phyloP scores from a whole-genome alignment of 2,797 vertebrate species.

The Anisognathus igniventris region DNA sequence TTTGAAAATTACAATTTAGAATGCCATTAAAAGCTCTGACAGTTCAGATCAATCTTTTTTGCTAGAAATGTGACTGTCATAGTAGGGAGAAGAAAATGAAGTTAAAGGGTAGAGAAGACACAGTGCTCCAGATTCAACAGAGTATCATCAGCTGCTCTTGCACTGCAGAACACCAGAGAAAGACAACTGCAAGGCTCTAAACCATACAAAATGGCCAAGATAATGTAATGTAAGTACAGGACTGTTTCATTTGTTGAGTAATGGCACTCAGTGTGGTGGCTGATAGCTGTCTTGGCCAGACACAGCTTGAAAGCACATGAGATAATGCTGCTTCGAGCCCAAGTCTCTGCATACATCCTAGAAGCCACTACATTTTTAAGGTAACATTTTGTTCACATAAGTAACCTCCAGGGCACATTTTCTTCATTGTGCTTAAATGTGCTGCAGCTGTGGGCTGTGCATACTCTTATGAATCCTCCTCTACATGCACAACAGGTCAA shows the following conservation, averaged over 20 bases:
- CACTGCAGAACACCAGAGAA: background rate
- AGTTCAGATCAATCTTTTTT: background rate
- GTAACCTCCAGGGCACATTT: background rate
- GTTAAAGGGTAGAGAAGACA: background rate
- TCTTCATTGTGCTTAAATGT: background rate
- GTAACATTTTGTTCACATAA: background rate
- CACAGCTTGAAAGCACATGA: background rate
- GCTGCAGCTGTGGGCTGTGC: background rate
- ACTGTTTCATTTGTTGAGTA: background rate
- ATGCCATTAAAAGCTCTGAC: background rate
- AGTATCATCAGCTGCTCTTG: background rate
- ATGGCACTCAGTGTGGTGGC: background rate
- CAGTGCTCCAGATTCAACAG: background rate
- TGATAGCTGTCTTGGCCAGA: background rate
- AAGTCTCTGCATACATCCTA: background rate
- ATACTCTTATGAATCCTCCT: background rate
- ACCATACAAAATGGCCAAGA: background rate
- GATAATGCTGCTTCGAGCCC: background rate
- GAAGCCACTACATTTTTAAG: background rate
- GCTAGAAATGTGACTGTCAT: background rate
- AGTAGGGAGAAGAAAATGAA: background rate
- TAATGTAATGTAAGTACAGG: background rate
- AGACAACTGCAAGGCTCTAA: background rate
- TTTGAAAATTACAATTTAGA: background rate
- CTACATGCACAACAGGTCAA: background rate